phyloP scores from a whole-genome alignment of 2,113 vertebrate genomes.

The Spea bombifrons region DNA sequence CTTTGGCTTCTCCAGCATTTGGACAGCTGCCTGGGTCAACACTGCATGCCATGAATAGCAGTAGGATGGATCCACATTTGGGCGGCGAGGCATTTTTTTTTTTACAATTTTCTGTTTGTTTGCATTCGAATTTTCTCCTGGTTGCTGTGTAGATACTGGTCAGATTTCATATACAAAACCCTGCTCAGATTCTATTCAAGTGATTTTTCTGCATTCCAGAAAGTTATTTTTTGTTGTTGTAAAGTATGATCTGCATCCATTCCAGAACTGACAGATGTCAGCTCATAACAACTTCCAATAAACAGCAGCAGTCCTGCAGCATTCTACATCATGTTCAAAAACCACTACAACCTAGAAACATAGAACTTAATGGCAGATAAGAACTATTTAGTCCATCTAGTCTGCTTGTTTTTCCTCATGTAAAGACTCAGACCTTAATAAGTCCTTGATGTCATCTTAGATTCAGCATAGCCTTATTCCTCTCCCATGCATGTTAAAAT shows the following conservation, averaged over 20 bases:
- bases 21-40: not conserved
- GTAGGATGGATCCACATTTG: not conserved
- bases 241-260: not conserved
- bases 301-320: no score
- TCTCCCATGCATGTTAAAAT: no score
- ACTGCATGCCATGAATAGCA: not conserved
- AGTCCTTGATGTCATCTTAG: no score
- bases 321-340: no score
- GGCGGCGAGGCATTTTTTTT: not conserved
- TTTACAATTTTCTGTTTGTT: not conserved
- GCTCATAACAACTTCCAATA: no score
- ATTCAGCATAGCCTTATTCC: no score
- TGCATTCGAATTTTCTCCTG: not conserved
- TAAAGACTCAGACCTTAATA: no score
- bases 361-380: no score
- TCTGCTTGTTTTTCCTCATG: no score
- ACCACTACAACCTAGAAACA: no score
- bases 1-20: not conserved
- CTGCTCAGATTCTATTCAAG: not conserved
- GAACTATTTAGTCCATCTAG: no score
- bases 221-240: not conserved
- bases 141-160: not conserved
- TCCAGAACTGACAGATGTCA: not conserved
- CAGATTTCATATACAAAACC: not conserved
- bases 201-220: not conserved